Percentiles rank a stretch among this genome's conserved stretches.
Evolutionary conservation across 2,888 invertebrate species (phyloP).

Genomic region (Drosophila putrida): DNA sequence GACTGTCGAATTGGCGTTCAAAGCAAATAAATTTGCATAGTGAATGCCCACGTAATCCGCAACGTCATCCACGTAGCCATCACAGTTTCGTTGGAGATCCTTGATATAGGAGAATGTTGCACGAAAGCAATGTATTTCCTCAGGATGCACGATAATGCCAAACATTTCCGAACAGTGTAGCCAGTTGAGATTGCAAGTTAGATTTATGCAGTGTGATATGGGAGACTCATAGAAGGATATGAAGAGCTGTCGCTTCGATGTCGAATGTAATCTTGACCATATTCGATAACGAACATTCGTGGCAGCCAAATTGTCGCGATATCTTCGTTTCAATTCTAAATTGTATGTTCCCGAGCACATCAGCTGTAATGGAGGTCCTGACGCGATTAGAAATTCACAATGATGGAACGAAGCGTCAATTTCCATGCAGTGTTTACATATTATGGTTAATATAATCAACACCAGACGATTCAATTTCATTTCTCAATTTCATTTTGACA

Average conservation of each 20-base stretch:
- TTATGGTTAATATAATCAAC: constrained; percentile 1
- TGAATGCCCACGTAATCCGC: constrained; percentile 19
- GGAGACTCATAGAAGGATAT: constrained; percentile 15
- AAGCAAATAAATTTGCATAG: background rate
- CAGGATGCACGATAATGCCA: constrained; percentile 5
- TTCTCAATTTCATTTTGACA: constrained; percentile 23
- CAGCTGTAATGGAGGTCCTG: constrained; percentile 9
- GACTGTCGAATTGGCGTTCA: background rate
- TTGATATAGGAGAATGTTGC: constrained; percentile 9
- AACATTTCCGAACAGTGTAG: constrained; percentile 12
- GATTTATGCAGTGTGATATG: constrained; percentile 8
- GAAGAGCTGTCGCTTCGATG: background rate
- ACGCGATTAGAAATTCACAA: constrained; percentile 9
- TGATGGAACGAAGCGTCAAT: constrained; percentile 8
- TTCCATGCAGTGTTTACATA: background rate
- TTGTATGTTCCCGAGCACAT: constrained; percentile 3
- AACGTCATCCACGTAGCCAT: background rate
- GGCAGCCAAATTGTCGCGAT: constrained; percentile 17
- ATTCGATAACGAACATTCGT: constrained; percentile 14
- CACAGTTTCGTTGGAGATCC: constrained; percentile 10
- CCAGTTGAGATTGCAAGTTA: constrained; percentile 16
- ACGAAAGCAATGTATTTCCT: constrained; percentile 14
- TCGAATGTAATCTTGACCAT: constrained; percentile 3
- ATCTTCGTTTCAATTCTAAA: constrained; percentile 6
- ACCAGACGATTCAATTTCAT: constrained; percentile 22